Conservation (phyloP, 2,113 vertebrate genomes). For the Lepus americanus region DNA sequence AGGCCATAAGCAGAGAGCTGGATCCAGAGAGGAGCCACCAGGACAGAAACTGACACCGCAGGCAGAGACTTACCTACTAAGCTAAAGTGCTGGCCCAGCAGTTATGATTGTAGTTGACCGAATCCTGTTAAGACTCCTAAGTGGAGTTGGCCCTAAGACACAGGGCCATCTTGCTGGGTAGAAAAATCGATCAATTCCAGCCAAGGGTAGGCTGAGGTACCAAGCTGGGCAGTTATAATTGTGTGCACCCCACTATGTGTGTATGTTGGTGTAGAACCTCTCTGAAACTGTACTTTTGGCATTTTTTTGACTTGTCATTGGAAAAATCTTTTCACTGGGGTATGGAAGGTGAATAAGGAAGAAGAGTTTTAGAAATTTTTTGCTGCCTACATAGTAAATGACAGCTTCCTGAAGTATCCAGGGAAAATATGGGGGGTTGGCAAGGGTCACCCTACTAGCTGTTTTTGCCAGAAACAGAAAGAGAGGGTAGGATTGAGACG, state of each 20-base stretch:
- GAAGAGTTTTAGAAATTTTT: neutral
- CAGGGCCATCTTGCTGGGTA: neutral
- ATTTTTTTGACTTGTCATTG: constrained; percentile 15
- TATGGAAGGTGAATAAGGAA: neutral
- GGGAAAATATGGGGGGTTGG: neutral
- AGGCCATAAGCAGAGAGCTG: too few relatives aligned
- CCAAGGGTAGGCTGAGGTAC: neutral
- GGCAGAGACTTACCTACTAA: too few relatives aligned
- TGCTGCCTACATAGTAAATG: neutral
- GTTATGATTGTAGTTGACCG: neutral
- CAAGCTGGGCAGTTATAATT: neutral
- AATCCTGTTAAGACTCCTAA: neutral
- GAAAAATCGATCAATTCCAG: neutral
- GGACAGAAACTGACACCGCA: too few relatives aligned
- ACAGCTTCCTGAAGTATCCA: too few relatives aligned
- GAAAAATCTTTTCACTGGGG: neutral
- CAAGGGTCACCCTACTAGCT: neutral
- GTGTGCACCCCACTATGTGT: neutral
- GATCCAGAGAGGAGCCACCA: too few relatives aligned
- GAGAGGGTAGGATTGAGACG: neutral
- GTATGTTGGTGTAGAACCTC: neutral
- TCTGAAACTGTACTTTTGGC: neutral
- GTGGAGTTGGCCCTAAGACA: neutral
- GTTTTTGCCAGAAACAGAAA: neutral
- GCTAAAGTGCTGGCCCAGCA: too few relatives aligned